A percentile compares a stretch with the other conserved stretches of the same genome.
These are phyloP conservation scores for Gastrophryne carolinensis DNA, from an alignment of 2,797 vertebrate species.

Conservation along the genomic window DNA sequence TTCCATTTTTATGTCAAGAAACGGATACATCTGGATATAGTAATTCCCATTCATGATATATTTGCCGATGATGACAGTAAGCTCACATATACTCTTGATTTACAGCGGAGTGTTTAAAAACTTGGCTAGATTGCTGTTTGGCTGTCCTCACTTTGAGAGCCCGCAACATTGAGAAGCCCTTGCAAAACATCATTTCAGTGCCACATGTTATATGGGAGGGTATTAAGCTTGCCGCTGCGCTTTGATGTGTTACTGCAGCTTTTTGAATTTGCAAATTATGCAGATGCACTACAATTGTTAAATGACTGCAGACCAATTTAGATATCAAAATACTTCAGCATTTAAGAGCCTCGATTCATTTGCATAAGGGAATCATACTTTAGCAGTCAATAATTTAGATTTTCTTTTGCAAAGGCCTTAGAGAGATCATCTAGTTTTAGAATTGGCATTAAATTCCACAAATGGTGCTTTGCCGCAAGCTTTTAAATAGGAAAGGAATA, in stretches of 20 bases:
- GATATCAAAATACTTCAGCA: slow-evolving; percentile 45
- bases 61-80: neutral
- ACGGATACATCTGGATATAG: neutral
- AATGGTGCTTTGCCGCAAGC: slow-evolving; percentile 25
- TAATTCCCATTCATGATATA: neutral
- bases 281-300: slow-evolving; percentile 35
- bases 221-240: slow-evolving; percentile 28
- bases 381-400: slow-evolving; percentile 41
- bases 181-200: slow-evolving; percentile 25
- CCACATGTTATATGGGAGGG: slow-evolving; percentile 2
- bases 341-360: slow-evolving; percentile 41
- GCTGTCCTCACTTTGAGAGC: slow-evolving; percentile 3
- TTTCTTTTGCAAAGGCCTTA: slow-evolving; percentile 42
- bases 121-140: neutral
- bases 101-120: neutral
- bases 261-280: slow-evolving; percentile 29
- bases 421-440: slow-evolving; percentile 45
- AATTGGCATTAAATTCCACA: slow-evolving; percentile 30
- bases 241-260: slow-evolving; percentile 32
- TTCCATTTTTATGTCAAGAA: too few relatives aligned
- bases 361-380: slow-evolving; percentile 46
- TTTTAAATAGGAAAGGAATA: slow-evolving; percentile 24
- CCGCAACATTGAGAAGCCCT: slow-evolving; percentile 13
- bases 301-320: slow-evolving; percentile 45
- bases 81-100: slow-evolving; percentile 10